Base-by-base conservation (phyloP, 2,888 invertebrate species). In the Leucoma salicis region DNA sequence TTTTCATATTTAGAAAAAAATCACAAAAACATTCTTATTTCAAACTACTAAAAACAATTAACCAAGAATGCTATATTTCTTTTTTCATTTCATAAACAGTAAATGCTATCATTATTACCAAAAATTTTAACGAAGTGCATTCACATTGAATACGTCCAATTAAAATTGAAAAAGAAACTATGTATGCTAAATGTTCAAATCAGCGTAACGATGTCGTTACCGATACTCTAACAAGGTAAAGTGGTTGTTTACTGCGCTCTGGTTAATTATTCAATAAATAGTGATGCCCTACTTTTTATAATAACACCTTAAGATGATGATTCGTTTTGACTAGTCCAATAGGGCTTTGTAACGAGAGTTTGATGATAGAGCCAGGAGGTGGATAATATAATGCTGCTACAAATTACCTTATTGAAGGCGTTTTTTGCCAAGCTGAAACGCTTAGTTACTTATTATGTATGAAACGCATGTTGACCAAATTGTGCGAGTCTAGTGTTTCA, bases 141-240 rank as follows among this genome's bases (percentile, higher is more conserved):
- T 70, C 65, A 63, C 69, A 68, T 62, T 63, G 54, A 56, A 61
- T 42, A 46, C 31, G 50, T 49, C 78, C 79, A 82, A 85, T 84
- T 85, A 82, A 74, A 80, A 74, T 57, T 37, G 66, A 69, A 78
- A 79, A 31, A 72, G n/a, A 78, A 51, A 59, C 63, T 66, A 63
- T 48, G 49, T 49, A 60, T 66, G 80, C 78, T 85, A 86, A 85
- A 74, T 60, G 73, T 62, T 70, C 77, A 75, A 84, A 84, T 74
- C 63, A 61, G 64, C 55, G 73, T 83, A 86, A 85, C 80, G 78
- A 86, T 70, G 79, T 82, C 79, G 77, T 88, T 87, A 84, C 70
- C 74, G 63, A 70, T 63, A 55, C 71, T 67, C 78, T 84, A 85
- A 84, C 81, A 78, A 80, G 79, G 70, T 57, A 56, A 66, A 75